Evolutionary conservation across 2,888 invertebrate genomes (phyloP).

Genomic region (Drosophila mulleri): DNA sequence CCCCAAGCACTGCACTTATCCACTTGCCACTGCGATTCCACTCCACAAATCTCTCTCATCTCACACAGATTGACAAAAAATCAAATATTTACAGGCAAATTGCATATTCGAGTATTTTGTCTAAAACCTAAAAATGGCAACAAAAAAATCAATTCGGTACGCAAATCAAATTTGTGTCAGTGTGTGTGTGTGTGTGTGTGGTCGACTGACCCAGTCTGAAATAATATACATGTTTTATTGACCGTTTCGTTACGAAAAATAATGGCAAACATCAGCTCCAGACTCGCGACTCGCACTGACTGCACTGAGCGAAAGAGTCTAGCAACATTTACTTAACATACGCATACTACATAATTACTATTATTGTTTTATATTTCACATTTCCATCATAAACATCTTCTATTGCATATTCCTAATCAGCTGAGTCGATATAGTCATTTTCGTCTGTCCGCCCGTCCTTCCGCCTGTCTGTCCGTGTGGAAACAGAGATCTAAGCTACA

Average conservation of each 20-base stretch:
- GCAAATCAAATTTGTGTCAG: slow-evolving; percentile 43
- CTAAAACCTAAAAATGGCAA: slow-evolving; percentile 10
- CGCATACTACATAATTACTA: too few relatives aligned
- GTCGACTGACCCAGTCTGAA: slow-evolving; percentile 64
- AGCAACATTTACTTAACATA: background rate
- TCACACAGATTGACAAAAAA: slow-evolving; percentile 8
- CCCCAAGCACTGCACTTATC: background rate
- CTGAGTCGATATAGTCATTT: too few relatives aligned
- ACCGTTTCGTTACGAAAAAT: slow-evolving; percentile 39
- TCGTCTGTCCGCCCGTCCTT: too few relatives aligned
- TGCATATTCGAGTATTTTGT: slow-evolving; percentile 2
- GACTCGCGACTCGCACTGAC: background rate
- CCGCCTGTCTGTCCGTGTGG: too few relatives aligned
- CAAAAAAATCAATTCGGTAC: slow-evolving; percentile 49
- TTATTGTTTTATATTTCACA: too few relatives aligned
- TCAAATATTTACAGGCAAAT: slow-evolving; percentile 20
- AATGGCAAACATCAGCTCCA: slow-evolving; percentile 10
- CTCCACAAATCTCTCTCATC: slow-evolving; percentile 1
- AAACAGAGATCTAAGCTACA: too few relatives aligned
- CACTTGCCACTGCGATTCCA: background rate
- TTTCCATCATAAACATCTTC: too few relatives aligned
- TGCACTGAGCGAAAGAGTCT: slow-evolving; percentile 18
- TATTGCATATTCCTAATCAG: too few relatives aligned
- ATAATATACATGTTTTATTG: slow-evolving; percentile 61
- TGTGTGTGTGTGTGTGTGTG: slow-evolving; percentile 25